A percentile compares a stretch with the other conserved stretches of the same genome.
Evolutionary conservation across 2,888 invertebrate genomes (phyloP).

Genomic region (Cepaea hortensis): DNA sequence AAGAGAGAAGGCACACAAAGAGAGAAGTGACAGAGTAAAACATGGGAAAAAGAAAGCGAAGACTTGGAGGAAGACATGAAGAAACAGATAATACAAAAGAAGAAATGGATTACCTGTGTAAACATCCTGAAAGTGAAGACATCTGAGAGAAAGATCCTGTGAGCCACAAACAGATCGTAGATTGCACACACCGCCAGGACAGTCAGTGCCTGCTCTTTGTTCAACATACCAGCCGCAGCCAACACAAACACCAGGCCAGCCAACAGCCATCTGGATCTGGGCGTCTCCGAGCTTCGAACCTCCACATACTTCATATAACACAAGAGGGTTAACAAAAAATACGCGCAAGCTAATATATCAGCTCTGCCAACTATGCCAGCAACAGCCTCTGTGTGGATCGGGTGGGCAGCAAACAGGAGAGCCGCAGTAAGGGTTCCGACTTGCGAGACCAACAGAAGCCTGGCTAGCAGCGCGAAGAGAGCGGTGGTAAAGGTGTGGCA

Average conservation of each 20-base stretch:
- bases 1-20: no score
- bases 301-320: constrained; percentile 82
- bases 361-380: constrained; percentile 92
- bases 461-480: constrained; percentile 86
- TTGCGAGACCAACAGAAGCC: constrained; percentile 58
- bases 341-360: constrained; percentile 92
- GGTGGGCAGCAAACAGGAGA: constrained; percentile 93
- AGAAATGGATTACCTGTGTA: constrained; percentile 57
- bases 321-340: constrained; percentile 91
- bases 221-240: constrained; percentile 88
- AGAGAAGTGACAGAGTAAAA: no score
- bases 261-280: constrained; percentile 75
- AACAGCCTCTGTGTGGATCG: constrained; percentile 97
- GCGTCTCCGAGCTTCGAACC: constrained; percentile 51
- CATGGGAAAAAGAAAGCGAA: no score
- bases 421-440: constrained; percentile 84
- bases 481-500: constrained; percentile 90
- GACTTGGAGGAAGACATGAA: background rate
- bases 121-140: constrained; percentile 58
- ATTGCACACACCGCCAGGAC: constrained; percentile 92
- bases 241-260: constrained; percentile 82
- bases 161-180: constrained; percentile 87
- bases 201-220: constrained; percentile 96
- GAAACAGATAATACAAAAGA: background rate
- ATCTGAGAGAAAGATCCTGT: constrained; percentile 63